These are phyloP conservation scores for Craseonycteris thonglongyai DNA, from an alignment of 2,113 vertebrate species.

Conservation along the genomic window DNA sequence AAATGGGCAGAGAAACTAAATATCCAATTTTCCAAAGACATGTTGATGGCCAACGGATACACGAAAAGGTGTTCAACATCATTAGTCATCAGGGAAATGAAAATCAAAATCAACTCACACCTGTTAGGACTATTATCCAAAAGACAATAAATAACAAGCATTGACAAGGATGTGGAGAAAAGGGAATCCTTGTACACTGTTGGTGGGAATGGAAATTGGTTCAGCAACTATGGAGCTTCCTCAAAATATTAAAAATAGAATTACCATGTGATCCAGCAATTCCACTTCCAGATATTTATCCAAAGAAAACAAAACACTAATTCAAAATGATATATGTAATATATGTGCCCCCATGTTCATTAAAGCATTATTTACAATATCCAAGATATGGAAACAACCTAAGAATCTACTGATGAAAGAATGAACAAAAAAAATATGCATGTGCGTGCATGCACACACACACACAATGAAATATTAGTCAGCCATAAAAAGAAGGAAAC, in stretches of 20 bases:
- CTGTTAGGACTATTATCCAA: not conserved
- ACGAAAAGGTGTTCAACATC: not conserved
- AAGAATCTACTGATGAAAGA: not conserved
- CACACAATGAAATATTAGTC: not conserved
- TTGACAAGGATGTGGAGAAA: not conserved
- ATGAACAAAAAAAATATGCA: not conserved
- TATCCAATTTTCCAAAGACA: too few species aligned
- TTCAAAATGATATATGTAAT: not conserved
- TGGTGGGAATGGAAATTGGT: not conserved
- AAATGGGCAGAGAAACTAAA: too few species aligned
- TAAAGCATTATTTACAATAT: not conserved
- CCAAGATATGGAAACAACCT: not conserved
- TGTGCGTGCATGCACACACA: not conserved
- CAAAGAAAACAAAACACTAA: not conserved
- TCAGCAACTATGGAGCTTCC: not conserved
- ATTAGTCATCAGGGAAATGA: not conserved
- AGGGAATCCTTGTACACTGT: not conserved
- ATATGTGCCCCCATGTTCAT: not conserved
- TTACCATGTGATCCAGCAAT: not conserved
- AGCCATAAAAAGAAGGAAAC: not conserved
- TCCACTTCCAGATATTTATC: not conserved
- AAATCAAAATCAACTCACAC: not conserved
- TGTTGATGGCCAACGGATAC: too few species aligned
- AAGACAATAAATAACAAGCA: not conserved
- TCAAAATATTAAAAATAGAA: not conserved